Base-by-base conservation (phyloP, 2,888 invertebrate genomes). In the Pheosia gnoma region DNA sequence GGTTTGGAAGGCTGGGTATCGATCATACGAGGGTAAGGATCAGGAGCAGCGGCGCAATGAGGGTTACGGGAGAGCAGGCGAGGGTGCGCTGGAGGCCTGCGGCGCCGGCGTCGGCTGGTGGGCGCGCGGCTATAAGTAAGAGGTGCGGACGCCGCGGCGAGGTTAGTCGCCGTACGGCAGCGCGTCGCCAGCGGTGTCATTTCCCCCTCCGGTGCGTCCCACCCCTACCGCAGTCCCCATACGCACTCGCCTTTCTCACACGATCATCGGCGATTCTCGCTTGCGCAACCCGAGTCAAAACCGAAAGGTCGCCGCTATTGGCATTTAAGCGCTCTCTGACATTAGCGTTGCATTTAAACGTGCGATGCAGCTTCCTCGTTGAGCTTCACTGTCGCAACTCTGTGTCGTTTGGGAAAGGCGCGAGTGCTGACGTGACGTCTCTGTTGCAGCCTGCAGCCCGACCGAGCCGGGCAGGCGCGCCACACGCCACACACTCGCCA, bases 321-420 rank as follows among this genome's bases (percentile, higher is more conserved):
- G 91, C 93, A 93, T 93, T 93, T 93, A 90, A 89, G 83, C 90
- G 90, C 90, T 91, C 91, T 91, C 88, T 93, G 93, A 91, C 93
- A 93, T 93, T 93, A 92, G 85, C 86, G 90, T 90, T 92, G 92
- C 92, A 91, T 91, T 89, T 89, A 88, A 88, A 89, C 87, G 86
- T 89, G 88, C 85, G 90, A 89, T 90, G 90, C 90, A 89, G 91
- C 92, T 91, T 92, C 92, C 92, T 91, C 84, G 88, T 91, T 87
- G 88, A 91, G 88, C 87, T 88, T 88, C 84, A 89, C 88, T 92
- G 91, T 92, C 89, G 92, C 91, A 92, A 93, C 87, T 84, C 81
- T 85, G 89, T 86, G 81, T 88, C 85, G 88, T 82, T 87, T 89
- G 91, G 89, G 90, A 91, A 91, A 91, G 91, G 91, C 89, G 90